Conservation (phyloP, 2,797 vertebrate genomes). For the Eospalax fontanierii region DNA sequence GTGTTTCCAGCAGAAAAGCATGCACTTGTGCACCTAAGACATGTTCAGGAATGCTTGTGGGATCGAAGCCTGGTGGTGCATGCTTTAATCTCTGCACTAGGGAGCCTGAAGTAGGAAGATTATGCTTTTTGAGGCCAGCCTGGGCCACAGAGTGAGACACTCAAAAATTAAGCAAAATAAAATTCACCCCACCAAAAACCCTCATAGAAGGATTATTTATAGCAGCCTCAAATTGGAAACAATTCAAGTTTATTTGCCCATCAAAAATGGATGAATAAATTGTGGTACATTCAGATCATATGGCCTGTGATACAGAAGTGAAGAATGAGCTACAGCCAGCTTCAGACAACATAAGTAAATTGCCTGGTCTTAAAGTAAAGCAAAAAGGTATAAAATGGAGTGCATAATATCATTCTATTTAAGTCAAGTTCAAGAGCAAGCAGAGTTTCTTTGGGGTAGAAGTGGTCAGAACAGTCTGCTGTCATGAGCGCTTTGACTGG, state of each 20-base stretch:
- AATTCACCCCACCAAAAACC: neutral
- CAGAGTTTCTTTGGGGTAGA: neutral
- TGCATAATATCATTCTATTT: neutral
- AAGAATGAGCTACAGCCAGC: neutral
- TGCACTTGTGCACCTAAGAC: neutral
- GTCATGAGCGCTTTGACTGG: neutral
- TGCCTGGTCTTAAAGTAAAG: neutral
- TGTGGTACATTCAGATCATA: neutral
- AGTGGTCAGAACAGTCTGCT: neutral
- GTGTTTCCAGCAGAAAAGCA: neutral
- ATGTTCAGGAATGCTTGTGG: neutral
- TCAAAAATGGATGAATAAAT: neutral
- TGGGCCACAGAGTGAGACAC: neutral
- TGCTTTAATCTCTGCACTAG: neutral
- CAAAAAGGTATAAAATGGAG: neutral
- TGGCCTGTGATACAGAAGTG: neutral
- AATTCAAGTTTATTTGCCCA: neutral
- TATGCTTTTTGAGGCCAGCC: neutral
- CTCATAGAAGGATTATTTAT: neutral
- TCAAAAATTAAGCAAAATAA: neutral
- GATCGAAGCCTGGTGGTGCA: neutral
- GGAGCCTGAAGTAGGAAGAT: neutral
- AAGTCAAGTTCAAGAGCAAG: conserved; percentile 20
- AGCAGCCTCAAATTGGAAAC: neutral
- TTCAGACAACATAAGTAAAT: neutral